Conservation (phyloP, 1,140 invertebrate species). For the Bemisia tabaci region DNA sequence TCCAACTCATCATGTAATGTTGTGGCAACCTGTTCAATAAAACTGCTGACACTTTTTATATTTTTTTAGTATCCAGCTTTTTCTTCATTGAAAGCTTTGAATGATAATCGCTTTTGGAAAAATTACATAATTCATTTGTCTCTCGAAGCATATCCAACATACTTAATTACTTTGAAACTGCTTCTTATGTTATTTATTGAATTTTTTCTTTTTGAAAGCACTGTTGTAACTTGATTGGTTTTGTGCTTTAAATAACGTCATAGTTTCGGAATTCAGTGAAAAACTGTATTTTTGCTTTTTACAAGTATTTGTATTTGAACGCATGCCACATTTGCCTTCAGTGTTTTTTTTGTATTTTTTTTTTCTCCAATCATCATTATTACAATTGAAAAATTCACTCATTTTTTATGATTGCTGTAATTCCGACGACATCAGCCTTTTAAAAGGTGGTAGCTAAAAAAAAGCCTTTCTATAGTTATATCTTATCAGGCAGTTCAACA, state of each 20-base stretch:
- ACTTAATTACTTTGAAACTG: background rate
- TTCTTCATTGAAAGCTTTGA: background rate
- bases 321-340: background rate
- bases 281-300: background rate
- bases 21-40: background rate
- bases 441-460: too few relatives aligned
- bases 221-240: background rate
- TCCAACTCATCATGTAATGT: background rate
- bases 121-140: background rate
- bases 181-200: background rate
- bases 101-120: background rate
- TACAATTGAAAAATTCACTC: too few relatives aligned
- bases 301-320: background rate
- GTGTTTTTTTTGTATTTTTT: background rate
- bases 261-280: background rate
- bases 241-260: background rate
- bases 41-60: background rate
- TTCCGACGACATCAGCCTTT: too few relatives aligned
- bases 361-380: too few relatives aligned
- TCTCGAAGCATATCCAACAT: background rate
- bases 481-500: too few relatives aligned
- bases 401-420: too few relatives aligned
- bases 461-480: too few relatives aligned
- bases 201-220: background rate
- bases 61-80: background rate